A percentile compares a stretch with the other conserved stretches of the same genome.
phyloP scores from a whole-genome alignment of 2,888 invertebrate genomes.

The Sipha maydis region DNA sequence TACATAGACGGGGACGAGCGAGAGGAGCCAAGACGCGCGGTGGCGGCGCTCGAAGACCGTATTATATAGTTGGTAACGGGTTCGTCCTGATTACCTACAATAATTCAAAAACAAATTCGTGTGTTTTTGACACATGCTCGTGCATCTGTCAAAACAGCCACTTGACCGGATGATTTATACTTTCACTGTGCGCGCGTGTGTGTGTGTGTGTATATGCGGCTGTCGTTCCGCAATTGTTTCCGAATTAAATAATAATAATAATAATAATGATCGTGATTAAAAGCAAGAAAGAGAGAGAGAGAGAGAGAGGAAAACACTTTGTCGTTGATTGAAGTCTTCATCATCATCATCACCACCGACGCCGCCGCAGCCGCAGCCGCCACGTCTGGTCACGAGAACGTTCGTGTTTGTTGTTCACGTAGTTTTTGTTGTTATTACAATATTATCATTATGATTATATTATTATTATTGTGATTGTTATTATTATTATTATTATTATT shows the following conservation, averaged over 20 bases:
- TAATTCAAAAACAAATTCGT: conserved; percentile 50
- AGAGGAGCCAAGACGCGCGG: neutral
- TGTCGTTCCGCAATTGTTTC: conserved; percentile 51
- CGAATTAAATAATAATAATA: conserved; percentile 54
- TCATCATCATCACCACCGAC: neutral
- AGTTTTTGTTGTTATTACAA: neutral
- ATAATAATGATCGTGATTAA: conserved; percentile 53
- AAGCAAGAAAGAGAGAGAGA: neutral
- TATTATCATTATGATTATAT: no score
- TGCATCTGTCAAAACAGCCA: conserved; percentile 59
- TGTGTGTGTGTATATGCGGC: no score
- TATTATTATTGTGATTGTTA: neutral
- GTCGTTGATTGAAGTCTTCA: conserved; percentile 60
- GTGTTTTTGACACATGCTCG: conserved; percentile 59
- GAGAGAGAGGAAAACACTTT: conserved; percentile 2
- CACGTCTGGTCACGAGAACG: conserved; percentile 52
- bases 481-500: neutral
- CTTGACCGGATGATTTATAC: conserved; percentile 61
- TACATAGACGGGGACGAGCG: neutral
- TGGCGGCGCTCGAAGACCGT: neutral
- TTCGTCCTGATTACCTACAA: conserved; percentile 39
- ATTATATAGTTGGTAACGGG: conserved; percentile 14
- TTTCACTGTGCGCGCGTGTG: conserved; percentile 3
- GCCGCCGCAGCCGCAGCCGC: no score
- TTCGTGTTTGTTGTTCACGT: conserved; percentile 5